Base-by-base conservation (phyloP, 2,797 vertebrate species). In the Alauda arvensis region DNA sequence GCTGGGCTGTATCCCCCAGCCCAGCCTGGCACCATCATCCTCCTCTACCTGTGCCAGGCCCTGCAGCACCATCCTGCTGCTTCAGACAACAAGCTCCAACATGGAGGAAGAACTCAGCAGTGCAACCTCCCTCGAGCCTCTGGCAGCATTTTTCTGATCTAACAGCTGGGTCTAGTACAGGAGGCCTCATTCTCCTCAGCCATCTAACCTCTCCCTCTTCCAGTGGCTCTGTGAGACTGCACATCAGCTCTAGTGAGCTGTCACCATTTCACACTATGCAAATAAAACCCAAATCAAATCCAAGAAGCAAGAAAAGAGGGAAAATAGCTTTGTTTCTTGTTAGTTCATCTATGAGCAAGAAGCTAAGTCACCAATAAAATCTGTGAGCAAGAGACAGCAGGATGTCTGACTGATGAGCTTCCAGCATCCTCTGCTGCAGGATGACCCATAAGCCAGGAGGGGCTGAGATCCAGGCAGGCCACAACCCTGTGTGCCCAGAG, bases 31-130 rank as follows among this genome's bases (percentile, higher is more conserved):
- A 56, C 39, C 19, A 2, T 42, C 55, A 18, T 57, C 62, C 3
- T 3, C 14, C 1, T 24, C 40, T 65, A 29, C 33, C 8, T 4
- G 5, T 21, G 18, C 10, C 5, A 1, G 14, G 46, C 56, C 39
- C 59, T 63, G 52, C 55, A 59, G 25, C 49, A 24, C 48, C 37
- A 10, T 23, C 52, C 63, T n/a, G 42, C 51, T 34, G 70, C 60
- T 56, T 43, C 62, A 66, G 46, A n/a, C 33, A 59, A 34, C 0
- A 0, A 4, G 1, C 39, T 72, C 21, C 8, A 20, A 5, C 59
- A 51, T 0, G 0, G 34, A 75, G 11, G 7, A 21, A 57, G 18
- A 39, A 19, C 29, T 51, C 33, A 4, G 45, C 29, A 48, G 13
- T 1, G 11, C 24, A 83, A 28, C 19, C 10, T 59, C 15, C 34